phyloP scores from a whole-genome alignment of 2,888 invertebrate genomes.

The Tricholauxania praeusta region DNA sequence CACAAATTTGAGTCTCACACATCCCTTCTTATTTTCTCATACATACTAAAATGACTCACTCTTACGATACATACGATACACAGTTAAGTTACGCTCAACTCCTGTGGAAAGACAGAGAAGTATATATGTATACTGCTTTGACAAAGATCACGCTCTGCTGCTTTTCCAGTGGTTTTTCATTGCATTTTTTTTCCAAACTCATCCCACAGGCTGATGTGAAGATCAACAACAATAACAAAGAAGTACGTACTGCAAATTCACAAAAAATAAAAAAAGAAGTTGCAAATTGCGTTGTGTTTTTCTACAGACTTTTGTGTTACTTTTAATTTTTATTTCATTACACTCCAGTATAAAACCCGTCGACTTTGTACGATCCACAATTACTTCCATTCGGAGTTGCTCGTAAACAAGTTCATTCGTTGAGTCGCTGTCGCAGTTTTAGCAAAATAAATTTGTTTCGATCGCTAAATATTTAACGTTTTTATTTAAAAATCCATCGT shows the following conservation, averaged over 20 bases:
- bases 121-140: too few relatives aligned
- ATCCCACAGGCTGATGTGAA: background rate
- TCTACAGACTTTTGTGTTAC: constrained; percentile 3
- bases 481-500: too few relatives aligned
- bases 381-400: constrained; percentile 11
- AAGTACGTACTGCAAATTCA: background rate
- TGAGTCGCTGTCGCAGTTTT: background rate
- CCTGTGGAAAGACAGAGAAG: background rate
- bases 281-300: constrained; percentile 13
- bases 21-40: too few relatives aligned
- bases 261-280: background rate
- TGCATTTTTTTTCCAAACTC: background rate
- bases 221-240: constrained; percentile 23
- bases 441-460: too few relatives aligned
- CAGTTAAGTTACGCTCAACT: background rate
- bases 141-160: background rate
- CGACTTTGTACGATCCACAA: constrained; percentile 19
- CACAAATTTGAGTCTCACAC: too few relatives aligned
- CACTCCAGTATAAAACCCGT: constrained; percentile 20
- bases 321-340: constrained; percentile 28
- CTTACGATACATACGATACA: constrained; percentile 5
- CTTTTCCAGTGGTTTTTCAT: background rate
- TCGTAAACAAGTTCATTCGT: constrained; percentile 12
- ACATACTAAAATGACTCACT: background rate
- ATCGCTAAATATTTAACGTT: too few relatives aligned